Percentiles rank a stretch among this genome's conserved stretches.
These are phyloP conservation scores for Styela clava DNA, from an alignment of 23 tunicate genomes.

Conservation along the genomic window DNA sequence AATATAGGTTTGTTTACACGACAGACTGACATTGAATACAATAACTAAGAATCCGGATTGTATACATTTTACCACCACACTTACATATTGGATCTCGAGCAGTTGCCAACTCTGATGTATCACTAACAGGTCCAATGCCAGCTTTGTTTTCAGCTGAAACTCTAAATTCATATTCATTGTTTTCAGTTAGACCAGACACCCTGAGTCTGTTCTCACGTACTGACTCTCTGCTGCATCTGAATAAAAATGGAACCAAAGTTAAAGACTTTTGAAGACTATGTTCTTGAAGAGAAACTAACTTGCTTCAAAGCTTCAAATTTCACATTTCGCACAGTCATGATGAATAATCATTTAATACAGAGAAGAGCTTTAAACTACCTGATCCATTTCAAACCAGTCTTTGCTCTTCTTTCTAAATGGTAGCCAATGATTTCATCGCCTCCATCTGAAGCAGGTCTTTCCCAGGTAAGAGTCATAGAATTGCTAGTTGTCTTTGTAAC, in stretches of 20 bases:
- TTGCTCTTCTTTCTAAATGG: slow-evolving; percentile 61
- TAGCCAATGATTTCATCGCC: slow-evolving; percentile 80
- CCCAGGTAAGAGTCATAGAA: slow-evolving; percentile 80
- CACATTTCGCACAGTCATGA: too few species aligned
- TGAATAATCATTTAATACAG: too few species aligned
- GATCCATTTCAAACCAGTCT: slow-evolving; percentile 78
- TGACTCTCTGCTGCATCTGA: slow-evolving; percentile 80
- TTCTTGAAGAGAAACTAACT: slow-evolving; percentile 71
- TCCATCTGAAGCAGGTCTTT: slow-evolving; percentile 74
- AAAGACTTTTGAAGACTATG: too few species aligned
- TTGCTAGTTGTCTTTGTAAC: slow-evolving; percentile 38
- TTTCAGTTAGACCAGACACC: slow-evolving; percentile 74
- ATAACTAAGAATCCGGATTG: too few species aligned
- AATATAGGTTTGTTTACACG: too few species aligned
- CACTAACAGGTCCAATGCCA: slow-evolving; percentile 71
- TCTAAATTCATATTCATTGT: slow-evolving; percentile 71
- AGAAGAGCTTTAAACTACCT: too few species aligned
- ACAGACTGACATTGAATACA: too few species aligned
- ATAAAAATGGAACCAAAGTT: too few species aligned
- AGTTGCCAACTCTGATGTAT: slow-evolving; percentile 51
- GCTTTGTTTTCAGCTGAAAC: slow-evolving; percentile 87
- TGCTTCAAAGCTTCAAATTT: too few species aligned
- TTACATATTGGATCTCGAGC: slow-evolving; percentile 56
- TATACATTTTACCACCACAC: too few species aligned
- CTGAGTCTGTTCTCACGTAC: slow-evolving; percentile 63